phyloP scores from a whole-genome alignment of 2,888 invertebrate genomes.

The Caenorhabditis imperialis region DNA sequence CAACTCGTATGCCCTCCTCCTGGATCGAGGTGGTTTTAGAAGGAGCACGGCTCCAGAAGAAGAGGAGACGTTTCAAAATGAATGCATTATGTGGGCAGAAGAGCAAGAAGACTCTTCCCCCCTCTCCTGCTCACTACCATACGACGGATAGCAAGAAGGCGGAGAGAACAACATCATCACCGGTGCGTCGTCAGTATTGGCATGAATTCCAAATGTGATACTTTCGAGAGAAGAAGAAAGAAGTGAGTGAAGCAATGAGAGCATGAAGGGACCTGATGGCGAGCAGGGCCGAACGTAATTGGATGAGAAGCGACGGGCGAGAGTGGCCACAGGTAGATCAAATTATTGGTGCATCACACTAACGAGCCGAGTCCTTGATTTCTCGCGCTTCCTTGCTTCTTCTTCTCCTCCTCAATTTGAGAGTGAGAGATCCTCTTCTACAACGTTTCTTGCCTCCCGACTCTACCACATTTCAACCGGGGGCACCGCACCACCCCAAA shows the following conservation, averaged over 20 bases:
- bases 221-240: slow-evolving; percentile 35
- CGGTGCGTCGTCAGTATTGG: slow-evolving; percentile 56
- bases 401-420: neutral
- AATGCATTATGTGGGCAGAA: slow-evolving; percentile 24
- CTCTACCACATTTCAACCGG: slow-evolving; percentile 14
- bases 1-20: slow-evolving; percentile 39
- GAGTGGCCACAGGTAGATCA: slow-evolving; percentile 44
- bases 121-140: slow-evolving; percentile 15
- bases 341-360: slow-evolving; percentile 48
- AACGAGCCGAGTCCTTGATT: slow-evolving; percentile 26
- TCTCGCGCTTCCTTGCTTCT: neutral
- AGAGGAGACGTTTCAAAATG: slow-evolving; percentile 21
- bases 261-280: slow-evolving; percentile 12
- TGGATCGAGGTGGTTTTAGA: slow-evolving; percentile 23
- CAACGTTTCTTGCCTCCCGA: neutral
- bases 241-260: slow-evolving; percentile 11
- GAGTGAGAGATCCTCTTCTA: no score
- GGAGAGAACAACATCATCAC: slow-evolving; percentile 50
- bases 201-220: slow-evolving; percentile 59
- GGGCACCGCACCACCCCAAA: slow-evolving; percentile 24
- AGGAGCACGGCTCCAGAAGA: neutral
- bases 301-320: slow-evolving; percentile 5
- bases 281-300: slow-evolving; percentile 32
- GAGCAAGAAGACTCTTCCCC: slow-evolving; percentile 2
- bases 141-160: slow-evolving; percentile 17